Base-by-base conservation (phyloP, 2,888 invertebrate genomes). In the Chloromyia formosa region DNA sequence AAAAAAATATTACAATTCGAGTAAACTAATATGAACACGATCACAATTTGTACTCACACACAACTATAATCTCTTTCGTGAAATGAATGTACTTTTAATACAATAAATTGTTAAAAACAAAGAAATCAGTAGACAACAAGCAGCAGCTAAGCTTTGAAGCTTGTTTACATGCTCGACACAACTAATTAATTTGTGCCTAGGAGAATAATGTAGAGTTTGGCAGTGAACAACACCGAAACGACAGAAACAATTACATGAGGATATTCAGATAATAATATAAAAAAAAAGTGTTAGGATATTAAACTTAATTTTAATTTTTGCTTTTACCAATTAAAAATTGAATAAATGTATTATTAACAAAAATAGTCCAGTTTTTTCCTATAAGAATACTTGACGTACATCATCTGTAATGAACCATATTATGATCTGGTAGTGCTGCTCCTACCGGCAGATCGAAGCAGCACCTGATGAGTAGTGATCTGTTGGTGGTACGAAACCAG, bases 101-200 rank as follows among this genome's bases (percentile, higher is more conserved):
- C 27, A 35, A 35, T 35, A 35, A 4, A 7, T 35, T 4, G 27
- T 35, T 35, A 35, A 35, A 35, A 2, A 35, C 2, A 35, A 35
- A 4, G 27, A 35, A 35, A 35, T 35, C 2, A 35, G 27, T 35
- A 35, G 12, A n/a, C 12, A n/a, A n/a, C 49, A 49, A 49, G 16
- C 49, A 3, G 14, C 49, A 49, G 49, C 49, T 49, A 12, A 7
- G 12, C 5, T 49, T 35, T 49, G 49, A 49, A 49, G 49, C 49
- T 49, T 49, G 12, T 35, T 35, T 4, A 35, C 3, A n/a, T 62
- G 22, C 4, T 10, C 18, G 40, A 62, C 40, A n/a, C 62, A 62
- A 16, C 16, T 62, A 40, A 42, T 64, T 64, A 22, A 45, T 45
- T 66, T 66, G 66, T 66, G 66, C 66, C 66, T 66, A 66, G 49